These are phyloP conservation scores for Pterocles gutturalis DNA, from an alignment of 2,113 vertebrate species.

Conservation along the genomic window DNA sequence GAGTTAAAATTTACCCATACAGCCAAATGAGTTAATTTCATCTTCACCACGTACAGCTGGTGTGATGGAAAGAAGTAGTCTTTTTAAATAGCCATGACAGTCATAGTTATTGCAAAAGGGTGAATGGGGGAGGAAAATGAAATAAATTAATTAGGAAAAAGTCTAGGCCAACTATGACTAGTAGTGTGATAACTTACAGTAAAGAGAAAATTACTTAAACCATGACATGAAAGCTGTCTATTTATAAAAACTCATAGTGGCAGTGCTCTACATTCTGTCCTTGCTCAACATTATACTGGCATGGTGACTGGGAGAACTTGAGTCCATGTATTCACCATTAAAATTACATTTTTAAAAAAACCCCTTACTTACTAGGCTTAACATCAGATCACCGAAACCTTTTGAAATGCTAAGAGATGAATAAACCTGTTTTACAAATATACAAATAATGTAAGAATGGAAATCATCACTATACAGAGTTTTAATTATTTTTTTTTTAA, in stretches of 20 bases:
- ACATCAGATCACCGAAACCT: neutral
- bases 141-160: neutral
- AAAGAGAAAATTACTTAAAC: neutral
- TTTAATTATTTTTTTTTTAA: neutral
- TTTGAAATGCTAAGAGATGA: neutral
- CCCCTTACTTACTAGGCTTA: neutral
- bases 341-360: neutral
- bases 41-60: neutral
- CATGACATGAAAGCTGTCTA: neutral
- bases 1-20: neutral
- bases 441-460: neutral
- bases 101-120: neutral
- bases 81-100: neutral
- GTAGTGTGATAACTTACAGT: neutral
- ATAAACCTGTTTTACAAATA: neutral
- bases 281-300: neutral
- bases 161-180: neutral
- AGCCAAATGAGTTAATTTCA: neutral
- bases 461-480: neutral
- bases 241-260: neutral
- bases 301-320: neutral
- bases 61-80: neutral
- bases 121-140: neutral
- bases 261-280: neutral
- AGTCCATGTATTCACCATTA: neutral